These are phyloP conservation scores for Melitaea cinxia DNA, from an alignment of 1,140 invertebrate genomes.

Conservation along the genomic window DNA sequence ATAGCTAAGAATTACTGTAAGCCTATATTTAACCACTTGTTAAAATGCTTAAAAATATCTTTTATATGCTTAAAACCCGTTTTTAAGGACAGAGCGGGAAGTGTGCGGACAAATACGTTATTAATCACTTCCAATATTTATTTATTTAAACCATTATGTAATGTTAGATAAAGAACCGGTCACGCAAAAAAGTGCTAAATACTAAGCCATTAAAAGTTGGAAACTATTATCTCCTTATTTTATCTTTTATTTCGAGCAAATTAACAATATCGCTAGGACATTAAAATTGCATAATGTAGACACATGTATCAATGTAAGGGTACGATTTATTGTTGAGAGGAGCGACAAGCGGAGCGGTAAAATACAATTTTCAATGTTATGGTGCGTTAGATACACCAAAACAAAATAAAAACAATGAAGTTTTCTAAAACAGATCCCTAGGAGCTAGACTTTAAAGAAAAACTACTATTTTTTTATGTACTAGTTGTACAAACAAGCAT, in stretches of 20 bases:
- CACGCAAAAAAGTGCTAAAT: conserved; percentile 31
- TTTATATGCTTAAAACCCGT: too few relatives aligned
- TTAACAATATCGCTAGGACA: conserved; percentile 46
- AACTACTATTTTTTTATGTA: too few relatives aligned
- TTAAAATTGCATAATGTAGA: conserved; percentile 40
- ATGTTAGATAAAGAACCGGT: conserved; percentile 3
- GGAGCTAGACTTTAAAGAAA: too few relatives aligned
- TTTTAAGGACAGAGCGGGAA: too few relatives aligned
- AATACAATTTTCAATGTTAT: background rate
- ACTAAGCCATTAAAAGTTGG: conserved; percentile 15
- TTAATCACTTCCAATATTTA: background rate
- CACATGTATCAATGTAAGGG: conserved; percentile 33
- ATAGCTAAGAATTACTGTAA: too few relatives aligned
- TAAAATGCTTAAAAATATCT: too few relatives aligned
- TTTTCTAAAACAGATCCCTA: too few relatives aligned
- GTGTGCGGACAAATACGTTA: too few relatives aligned
- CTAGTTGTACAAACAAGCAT: too few relatives aligned
- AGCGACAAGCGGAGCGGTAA: conserved; percentile 32
- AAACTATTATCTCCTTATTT: conserved; percentile 20
- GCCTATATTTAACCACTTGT: too few relatives aligned
- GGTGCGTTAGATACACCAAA: too few relatives aligned
- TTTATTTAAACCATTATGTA: background rate
- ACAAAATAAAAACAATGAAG: too few relatives aligned
- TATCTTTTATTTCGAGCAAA: conserved; percentile 33
- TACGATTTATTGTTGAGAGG: background rate